Evolutionary conservation across 2,113 vertebrate species (phyloP).

Genomic region (Mastomys natalensis): DNA sequence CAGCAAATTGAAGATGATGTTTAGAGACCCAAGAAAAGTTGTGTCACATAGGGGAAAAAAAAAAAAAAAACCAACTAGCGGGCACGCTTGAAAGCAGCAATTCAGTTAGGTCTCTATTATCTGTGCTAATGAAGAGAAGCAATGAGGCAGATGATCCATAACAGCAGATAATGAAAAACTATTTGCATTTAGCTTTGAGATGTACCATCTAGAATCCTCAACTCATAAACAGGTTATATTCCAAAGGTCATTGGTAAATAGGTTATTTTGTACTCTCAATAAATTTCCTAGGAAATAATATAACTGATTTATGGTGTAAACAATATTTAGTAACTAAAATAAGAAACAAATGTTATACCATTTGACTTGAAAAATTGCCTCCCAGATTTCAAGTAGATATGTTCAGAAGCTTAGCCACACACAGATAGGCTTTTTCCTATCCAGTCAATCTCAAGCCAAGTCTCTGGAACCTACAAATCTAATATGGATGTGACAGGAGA

Average conservation of each 20-base stretch:
- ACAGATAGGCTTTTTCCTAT: background rate
- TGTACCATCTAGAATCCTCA: conserved; percentile 40
- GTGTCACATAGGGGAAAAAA: background rate
- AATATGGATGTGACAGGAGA: background rate
- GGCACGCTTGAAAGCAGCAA: conserved; percentile 53
- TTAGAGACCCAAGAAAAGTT: conserved; percentile 36
- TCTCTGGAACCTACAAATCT: background rate
- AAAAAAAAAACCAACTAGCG: conserved; percentile 63
- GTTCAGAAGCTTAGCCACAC: background rate
- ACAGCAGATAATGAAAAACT: conserved; percentile 73
- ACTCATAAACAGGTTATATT: conserved; percentile 76
- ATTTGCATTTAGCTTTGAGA: conserved; percentile 70
- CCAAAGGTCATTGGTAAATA: conserved; percentile 73
- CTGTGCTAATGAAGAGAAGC: conserved; percentile 77
- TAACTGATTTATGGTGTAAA: conserved; percentile 33
- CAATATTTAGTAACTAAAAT: conserved; percentile 51
- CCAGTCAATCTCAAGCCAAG: background rate
- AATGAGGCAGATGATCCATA: conserved; percentile 75
- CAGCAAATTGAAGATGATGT: conserved; percentile 18
- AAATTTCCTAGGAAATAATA: conserved; percentile 44
- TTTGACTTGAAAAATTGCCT: background rate
- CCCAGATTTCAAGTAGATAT: background rate
- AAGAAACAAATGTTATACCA: background rate
- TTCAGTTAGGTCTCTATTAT: conserved; percentile 75
- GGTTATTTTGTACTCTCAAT: conserved; percentile 59